A percentile compares a stretch with the other conserved stretches of the same genome.
Evolutionary conservation across 2,113 vertebrate species (phyloP).

Genomic region (Odontesthes bonariensis): DNA sequence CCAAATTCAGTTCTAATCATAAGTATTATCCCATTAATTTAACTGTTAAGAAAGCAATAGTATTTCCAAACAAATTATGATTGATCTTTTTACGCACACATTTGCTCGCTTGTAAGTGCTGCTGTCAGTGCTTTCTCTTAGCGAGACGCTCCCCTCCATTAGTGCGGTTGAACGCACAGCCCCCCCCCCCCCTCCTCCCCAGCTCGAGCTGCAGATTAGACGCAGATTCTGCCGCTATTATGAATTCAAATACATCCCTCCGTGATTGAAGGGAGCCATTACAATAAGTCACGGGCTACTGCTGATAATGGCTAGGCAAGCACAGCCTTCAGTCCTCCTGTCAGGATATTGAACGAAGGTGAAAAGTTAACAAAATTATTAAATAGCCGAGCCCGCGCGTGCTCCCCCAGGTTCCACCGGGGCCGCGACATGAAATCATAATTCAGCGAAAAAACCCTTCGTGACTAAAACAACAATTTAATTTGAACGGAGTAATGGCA

Average conservation of each 20-base stretch:
- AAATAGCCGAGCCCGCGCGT: conserved; percentile 48
- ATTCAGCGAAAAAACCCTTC: neutral
- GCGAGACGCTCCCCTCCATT: conserved; percentile 64
- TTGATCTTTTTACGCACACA: conserved; percentile 11
- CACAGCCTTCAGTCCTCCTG: conserved; percentile 61
- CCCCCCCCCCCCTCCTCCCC: conserved; percentile 19
- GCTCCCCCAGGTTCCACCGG: conserved; percentile 49
- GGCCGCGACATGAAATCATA: conserved; percentile 39
- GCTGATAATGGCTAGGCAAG: conserved; percentile 71
- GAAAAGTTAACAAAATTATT: conserved; percentile 79
- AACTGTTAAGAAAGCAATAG: conserved; percentile 18
- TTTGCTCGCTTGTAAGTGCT: conserved; percentile 17
- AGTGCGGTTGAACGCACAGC: conserved; percentile 66
- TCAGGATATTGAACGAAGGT: conserved; percentile 75
- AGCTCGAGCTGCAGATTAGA: conserved; percentile 69
- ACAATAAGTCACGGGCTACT: conserved; percentile 77
- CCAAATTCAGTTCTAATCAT: neutral
- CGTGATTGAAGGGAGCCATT: conserved; percentile 80
- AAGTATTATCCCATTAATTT: conserved; percentile 38
- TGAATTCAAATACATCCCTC: conserved; percentile 76
- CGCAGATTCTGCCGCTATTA: conserved; percentile 76
- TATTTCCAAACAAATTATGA: conserved; percentile 19
- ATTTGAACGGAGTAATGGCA: neutral
- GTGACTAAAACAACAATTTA: neutral
- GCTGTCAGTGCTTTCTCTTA: conserved; percentile 56